Percentiles rank a stretch among this genome's conserved stretches.
Evolutionary conservation across 92 coral and sea anemone genomes (phyloP).

Genomic region (Porites cylindrica): DNA sequence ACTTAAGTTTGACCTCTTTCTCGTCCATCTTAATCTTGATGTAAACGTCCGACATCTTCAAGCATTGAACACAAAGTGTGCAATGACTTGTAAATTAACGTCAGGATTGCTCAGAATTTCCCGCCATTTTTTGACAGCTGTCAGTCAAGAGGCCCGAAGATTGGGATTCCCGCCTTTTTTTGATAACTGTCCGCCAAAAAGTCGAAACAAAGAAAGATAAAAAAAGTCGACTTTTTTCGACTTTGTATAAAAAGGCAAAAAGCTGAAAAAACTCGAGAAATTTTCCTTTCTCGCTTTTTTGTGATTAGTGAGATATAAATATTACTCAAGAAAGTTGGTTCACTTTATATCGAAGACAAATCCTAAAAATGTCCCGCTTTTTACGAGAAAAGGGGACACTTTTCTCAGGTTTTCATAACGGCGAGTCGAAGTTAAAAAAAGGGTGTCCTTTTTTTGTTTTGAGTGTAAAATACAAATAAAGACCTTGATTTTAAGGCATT

Average conservation of each 20-base stretch:
- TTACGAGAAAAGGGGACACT: too few relatives aligned
- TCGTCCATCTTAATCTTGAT: too few relatives aligned
- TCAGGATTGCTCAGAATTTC: neutral
- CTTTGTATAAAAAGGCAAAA: constrained; percentile 29
- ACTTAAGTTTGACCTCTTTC: neutral
- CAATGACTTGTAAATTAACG: neutral
- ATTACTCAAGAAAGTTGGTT: too few relatives aligned
- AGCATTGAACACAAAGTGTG: neutral
- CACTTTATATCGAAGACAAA: too few relatives aligned
- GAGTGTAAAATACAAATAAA: too few relatives aligned
- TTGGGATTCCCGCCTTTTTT: neutral
- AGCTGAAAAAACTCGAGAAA: constrained; percentile 22
- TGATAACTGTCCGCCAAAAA: constrained; percentile 17
- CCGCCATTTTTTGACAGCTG: neutral
- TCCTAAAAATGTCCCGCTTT: too few relatives aligned
- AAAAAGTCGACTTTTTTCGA: constrained; percentile 29
- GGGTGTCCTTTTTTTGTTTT: too few relatives aligned
- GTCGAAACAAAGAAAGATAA: neutral
- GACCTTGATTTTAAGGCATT: too few relatives aligned
- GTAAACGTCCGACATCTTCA: neutral
- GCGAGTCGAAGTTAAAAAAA: too few relatives aligned
- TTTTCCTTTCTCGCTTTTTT: too few relatives aligned
- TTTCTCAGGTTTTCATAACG: too few relatives aligned
- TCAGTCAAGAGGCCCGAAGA: neutral
- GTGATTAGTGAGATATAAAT: too few relatives aligned